Evolutionary conservation across 2,888 invertebrate genomes (phyloP), one percentile per base, ranked within the genome.

Genomic region (Plagodis dolabraria): DNA sequence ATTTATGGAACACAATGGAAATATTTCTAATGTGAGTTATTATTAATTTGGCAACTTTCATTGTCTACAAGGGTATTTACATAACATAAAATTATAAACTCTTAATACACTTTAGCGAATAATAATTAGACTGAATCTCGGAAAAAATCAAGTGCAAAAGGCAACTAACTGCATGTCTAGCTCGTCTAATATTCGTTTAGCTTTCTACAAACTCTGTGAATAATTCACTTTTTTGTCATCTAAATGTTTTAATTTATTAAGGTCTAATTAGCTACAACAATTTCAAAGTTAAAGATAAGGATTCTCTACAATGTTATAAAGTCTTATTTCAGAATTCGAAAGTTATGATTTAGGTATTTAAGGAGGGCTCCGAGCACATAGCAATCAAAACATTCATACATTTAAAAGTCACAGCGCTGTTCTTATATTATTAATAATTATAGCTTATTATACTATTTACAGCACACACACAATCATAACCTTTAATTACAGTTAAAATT

Each of bases 331-430:
- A 43, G 35, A 47, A 52, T 60, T 47, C 47, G 47, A 45, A 60
- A 43, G 1, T 33, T 2, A 57, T 61, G 56, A 45, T 51, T 58
- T 43, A 34, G 1, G 22, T 2, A 2, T 2, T 44, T 59, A 9
- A 47, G 34, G 56, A 74, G 74, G 81, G 77, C 79, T 83, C 87
- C 86, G 87, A 89, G 87, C 88, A 86, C 80, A 77, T 79, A 77
- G 33, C 76, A 69, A 78, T 76, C 78, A 69, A 72, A 72, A 76
- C 73, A 79, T 82, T 79, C 80, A 82, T 75, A 82, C 80, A 76
- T 75, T 72, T 74, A 72, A 76, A 77, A 82, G 84, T 87, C 89
- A 90, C 89, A 90, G 89, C 89, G 83, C 88, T 75, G 80, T 80
- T 82, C 79, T 81, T 87, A 82, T 72, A 73, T 57, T 67, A 74